A percentile compares a stretch with the other conserved stretches of the same genome.
These are phyloP conservation scores for Epinotia bilunana DNA, from an alignment of 2,888 invertebrate genomes.

Conservation along the genomic window DNA sequence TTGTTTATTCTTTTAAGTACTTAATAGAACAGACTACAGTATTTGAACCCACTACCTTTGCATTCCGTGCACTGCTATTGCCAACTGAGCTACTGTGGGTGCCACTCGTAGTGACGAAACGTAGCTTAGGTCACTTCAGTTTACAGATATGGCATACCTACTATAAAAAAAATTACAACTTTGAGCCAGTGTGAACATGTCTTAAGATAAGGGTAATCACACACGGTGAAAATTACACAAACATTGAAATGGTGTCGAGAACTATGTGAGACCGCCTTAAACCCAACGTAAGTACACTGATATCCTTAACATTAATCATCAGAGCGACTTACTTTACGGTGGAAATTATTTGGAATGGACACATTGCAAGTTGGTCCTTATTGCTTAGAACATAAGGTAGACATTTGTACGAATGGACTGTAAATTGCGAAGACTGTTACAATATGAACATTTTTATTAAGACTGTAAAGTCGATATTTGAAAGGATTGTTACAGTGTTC, in stretches of 20 bases:
- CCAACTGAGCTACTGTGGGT: too few species aligned
- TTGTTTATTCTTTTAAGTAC: too few species aligned
- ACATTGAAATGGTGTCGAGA: slow-evolving; percentile 3
- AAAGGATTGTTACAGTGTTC: background rate
- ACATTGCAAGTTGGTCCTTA: background rate
- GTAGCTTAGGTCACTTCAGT: too few species aligned
- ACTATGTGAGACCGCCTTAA: slow-evolving; percentile 52
- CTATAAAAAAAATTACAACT: too few species aligned
- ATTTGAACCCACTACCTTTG: too few species aligned
- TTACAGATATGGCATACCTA: too few species aligned
- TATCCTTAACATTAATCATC: slow-evolving; percentile 48
- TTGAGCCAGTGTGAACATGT: background rate
- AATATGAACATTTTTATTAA: background rate
- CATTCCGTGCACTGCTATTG: too few species aligned
- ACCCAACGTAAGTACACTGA: slow-evolving; percentile 62
- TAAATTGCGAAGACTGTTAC: too few species aligned
- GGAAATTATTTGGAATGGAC: background rate
- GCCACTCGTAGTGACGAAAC: too few species aligned
- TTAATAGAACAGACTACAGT: too few species aligned
- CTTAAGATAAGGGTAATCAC: background rate
- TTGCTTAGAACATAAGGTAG: background rate
- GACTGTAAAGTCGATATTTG: background rate
- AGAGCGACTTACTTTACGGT: slow-evolving; percentile 56
- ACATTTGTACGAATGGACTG: background rate
- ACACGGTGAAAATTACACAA: background rate